Evolutionary conservation across 1,140 invertebrate genomes (phyloP).

Genomic region (Brachionus sp.): DNA sequence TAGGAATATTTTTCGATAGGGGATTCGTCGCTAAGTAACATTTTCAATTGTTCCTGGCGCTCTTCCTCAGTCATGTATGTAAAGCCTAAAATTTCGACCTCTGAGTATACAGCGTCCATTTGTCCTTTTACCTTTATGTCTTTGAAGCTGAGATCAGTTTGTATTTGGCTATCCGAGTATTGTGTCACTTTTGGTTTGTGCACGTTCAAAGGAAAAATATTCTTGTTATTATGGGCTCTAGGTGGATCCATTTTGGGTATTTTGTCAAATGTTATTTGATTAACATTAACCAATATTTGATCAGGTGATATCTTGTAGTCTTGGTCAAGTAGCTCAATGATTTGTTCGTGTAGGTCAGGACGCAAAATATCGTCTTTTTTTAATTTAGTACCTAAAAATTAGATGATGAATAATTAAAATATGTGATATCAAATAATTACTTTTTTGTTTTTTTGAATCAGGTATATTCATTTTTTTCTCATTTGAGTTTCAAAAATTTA

Average conservation of each 20-base stretch:
- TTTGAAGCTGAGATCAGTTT: conserved; percentile 30
- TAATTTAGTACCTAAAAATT: neutral
- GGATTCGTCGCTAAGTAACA: conserved; percentile 1
- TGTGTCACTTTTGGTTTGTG: neutral
- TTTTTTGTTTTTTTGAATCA: conserved; percentile 15
- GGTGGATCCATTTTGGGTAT: neutral
- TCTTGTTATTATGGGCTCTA: neutral
- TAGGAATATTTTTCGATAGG: neutral
- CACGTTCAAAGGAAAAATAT: neutral
- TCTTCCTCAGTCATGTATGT: conserved; percentile 25
- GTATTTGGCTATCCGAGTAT: neutral
- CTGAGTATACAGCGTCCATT: conserved; percentile 7
- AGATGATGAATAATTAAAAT: neutral
- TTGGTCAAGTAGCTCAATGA: conserved; percentile 30
- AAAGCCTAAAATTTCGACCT: conserved; percentile 18
- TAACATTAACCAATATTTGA: neutral
- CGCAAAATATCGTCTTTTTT: conserved; percentile 28
- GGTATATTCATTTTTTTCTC: neutral
- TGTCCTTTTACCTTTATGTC: neutral
- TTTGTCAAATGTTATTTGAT: neutral
- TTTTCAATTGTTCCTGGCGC: neutral
- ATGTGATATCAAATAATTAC: conserved; percentile 1
- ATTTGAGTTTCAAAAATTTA: neutral
- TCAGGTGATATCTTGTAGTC: conserved; percentile 8
- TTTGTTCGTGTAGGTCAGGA: conserved; percentile 30